Conservation (phyloP, 35 echinoderm and acorn worm genomes). For the Apostichopus californicus region DNA sequence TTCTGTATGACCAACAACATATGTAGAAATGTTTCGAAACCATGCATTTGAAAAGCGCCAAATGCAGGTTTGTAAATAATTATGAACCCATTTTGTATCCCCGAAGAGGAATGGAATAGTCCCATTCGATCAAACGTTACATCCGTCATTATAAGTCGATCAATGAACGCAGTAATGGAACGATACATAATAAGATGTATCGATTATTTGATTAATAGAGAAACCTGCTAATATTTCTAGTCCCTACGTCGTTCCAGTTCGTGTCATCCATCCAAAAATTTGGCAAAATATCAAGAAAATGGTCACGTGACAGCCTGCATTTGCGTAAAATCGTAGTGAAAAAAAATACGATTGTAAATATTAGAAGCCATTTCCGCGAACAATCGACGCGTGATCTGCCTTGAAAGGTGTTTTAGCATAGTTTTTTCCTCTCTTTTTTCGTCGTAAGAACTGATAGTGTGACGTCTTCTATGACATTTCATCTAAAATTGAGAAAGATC, state of each 20-base stretch:
- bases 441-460: background rate
- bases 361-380: too few species aligned
- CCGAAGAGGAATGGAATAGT: background rate
- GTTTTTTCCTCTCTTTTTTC: background rate
- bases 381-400: background rate
- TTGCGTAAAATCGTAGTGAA: too few species aligned
- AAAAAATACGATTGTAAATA: too few species aligned
- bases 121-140: background rate
- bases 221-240: background rate
- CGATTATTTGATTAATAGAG: background rate
- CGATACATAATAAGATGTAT: background rate
- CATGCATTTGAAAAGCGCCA: too few species aligned
- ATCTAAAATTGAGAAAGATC: too few species aligned
- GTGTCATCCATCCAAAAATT: background rate
- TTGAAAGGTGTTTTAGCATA: background rate
- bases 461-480: background rate
- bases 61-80: too few species aligned
- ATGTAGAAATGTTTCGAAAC: too few species aligned
- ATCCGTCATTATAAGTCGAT: background rate
- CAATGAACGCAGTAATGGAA: background rate
- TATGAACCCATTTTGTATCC: too few species aligned
- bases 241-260: too few species aligned
- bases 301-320: too few species aligned
- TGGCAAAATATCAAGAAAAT: background rate
- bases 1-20: too few species aligned